These are phyloP conservation scores for Neodiprion pinetum DNA, from an alignment of 1,140 invertebrate genomes.

Conservation along the genomic window DNA sequence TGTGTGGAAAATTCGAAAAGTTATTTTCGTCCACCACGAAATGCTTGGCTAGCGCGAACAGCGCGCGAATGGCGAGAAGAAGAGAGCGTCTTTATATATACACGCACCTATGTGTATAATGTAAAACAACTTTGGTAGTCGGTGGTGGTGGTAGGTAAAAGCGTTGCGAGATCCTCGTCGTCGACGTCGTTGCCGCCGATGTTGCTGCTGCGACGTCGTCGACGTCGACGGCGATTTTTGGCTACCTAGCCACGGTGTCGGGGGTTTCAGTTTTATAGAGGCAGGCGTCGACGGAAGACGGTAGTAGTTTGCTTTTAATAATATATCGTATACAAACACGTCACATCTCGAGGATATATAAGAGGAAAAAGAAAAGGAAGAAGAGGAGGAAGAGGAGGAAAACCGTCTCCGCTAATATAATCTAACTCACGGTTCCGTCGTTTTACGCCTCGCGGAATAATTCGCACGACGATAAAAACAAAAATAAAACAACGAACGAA, in stretches of 20 bases:
- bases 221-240: constrained; percentile 30
- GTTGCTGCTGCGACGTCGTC: constrained; percentile 30
- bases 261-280: constrained; percentile 51
- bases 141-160: background rate
- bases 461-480: constrained; percentile 13
- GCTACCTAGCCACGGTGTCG: constrained; percentile 30
- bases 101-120: no score
- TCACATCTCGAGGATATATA: background rate
- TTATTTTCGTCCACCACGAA: background rate
- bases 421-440: constrained; percentile 20
- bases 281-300: constrained; percentile 55
- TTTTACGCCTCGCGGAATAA: constrained; percentile 1
- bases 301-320: background rate
- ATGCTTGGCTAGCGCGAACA: background rate
- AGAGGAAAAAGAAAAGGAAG: constrained; percentile 31
- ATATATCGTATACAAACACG: background rate
- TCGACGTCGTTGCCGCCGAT: constrained; percentile 29
- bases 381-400: constrained; percentile 30
- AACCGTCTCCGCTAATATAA: constrained; percentile 21
- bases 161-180: background rate
- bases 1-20: background rate
- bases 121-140: background rate
- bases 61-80: background rate
- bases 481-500: constrained; percentile 17
- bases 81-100: background rate